phyloP scores from a whole-genome alignment of 2,888 invertebrate genomes.

The Ganaspis brasiliensis region DNA sequence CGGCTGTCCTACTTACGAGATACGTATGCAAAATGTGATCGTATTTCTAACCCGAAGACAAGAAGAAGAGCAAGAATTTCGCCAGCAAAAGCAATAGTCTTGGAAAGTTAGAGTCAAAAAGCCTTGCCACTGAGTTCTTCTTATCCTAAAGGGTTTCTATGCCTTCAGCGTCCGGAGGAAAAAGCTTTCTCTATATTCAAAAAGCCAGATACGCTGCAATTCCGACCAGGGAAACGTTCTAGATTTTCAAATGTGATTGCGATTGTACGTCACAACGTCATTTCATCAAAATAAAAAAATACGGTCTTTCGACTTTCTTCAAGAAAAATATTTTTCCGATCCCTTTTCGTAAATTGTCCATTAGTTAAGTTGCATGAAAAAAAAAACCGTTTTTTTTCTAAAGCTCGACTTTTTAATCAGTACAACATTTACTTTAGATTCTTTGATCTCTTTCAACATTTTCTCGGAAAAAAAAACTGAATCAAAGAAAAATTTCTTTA shows the following conservation, averaged over 20 bases:
- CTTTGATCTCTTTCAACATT: too few species aligned
- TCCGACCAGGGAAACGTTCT: conserved; percentile 19
- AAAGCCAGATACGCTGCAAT: conserved; percentile 8
- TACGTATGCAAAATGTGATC: conserved; percentile 54
- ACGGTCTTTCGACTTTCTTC: background rate
- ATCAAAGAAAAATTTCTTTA: too few species aligned
- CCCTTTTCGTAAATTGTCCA: too few species aligned
- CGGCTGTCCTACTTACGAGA: conserved; percentile 62
- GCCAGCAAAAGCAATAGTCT: conserved; percentile 27
- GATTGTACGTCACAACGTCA: background rate
- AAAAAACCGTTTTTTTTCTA: too few species aligned
- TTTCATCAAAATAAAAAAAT: background rate
- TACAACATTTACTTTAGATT: too few species aligned
- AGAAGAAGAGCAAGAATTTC: conserved; percentile 35
- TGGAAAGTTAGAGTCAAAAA: conserved; percentile 15
- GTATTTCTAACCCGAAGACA: conserved; percentile 54
- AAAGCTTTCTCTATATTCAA: conserved; percentile 21
- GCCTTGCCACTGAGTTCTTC: conserved; percentile 25
- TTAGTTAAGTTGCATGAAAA: too few species aligned
- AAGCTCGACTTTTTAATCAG: too few species aligned
- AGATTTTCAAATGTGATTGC: conserved; percentile 20
- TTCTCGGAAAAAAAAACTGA: too few species aligned
- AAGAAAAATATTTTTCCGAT: background rate
- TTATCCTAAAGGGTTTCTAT: conserved; percentile 40
- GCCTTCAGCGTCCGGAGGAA: conserved; percentile 20